Evolutionary conservation across 2,797 vertebrate species (phyloP).

Genomic region (Falco peregrinus): DNA sequence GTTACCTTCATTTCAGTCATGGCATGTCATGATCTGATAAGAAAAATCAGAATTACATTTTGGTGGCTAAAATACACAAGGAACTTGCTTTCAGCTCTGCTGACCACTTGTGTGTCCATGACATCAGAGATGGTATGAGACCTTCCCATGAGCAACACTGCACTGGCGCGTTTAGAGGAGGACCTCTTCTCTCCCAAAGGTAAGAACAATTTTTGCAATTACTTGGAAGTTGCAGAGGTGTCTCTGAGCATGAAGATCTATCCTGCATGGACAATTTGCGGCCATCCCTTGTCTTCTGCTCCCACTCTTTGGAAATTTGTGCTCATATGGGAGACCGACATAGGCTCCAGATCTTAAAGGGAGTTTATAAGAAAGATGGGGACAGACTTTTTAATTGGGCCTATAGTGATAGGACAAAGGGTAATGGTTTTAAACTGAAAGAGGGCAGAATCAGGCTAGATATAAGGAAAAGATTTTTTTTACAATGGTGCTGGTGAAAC

Average conservation of each 20-base stretch:
- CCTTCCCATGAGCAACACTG: not conserved
- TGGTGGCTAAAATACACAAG: not conserved
- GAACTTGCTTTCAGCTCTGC: not conserved
- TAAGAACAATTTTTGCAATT: not conserved
- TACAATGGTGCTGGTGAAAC: accelerated
- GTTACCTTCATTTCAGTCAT: not conserved
- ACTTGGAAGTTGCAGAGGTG: not conserved
- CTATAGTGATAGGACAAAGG: not conserved
- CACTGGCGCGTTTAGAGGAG: not conserved
- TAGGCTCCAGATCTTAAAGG: not conserved
- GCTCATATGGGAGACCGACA: not conserved
- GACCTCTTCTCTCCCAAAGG: not conserved
- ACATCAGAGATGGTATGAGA: not conserved
- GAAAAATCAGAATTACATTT: not conserved
- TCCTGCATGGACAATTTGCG: not conserved
- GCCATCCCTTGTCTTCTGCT: not conserved
- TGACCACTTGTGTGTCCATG: not conserved
- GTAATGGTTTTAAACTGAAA: not conserved
- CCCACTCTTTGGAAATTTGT: not conserved
- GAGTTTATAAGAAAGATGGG: not conserved
- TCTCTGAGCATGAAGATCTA: not conserved
- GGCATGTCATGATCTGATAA: not conserved
- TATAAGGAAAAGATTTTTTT: not conserved
- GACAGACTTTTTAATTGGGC: not conserved
- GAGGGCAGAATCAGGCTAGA: not conserved